These are phyloP conservation scores for Lepus oiostolus DNA, from an alignment of 2,797 vertebrate species.

Conservation along the genomic window DNA sequence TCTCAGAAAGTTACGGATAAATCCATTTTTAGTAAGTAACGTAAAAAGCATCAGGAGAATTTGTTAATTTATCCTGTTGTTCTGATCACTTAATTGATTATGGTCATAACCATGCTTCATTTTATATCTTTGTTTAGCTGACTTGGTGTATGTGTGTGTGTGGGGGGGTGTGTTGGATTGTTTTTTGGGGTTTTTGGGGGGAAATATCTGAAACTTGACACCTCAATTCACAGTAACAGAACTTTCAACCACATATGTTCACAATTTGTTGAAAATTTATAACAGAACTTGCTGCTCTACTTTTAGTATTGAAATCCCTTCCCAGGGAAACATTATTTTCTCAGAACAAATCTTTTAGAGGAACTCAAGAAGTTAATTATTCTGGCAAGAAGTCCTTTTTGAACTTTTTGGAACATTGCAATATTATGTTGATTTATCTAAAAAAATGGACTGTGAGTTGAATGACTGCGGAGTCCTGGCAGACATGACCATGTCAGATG, in stretches of 20 bases:
- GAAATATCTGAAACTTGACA: background rate
- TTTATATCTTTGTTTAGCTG: background rate
- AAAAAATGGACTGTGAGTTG: slow-evolving; percentile 59
- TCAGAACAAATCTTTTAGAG: slow-evolving; percentile 55
- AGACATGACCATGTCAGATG: slow-evolving; percentile 63
- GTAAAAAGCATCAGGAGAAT: background rate
- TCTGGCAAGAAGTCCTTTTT: slow-evolving; percentile 58
- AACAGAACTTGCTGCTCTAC: slow-evolving; percentile 42
- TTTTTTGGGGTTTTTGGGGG: background rate
- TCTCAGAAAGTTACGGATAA: background rate
- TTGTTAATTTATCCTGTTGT: background rate
- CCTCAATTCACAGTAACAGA: background rate
- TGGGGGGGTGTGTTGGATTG: background rate
- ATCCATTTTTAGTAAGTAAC: background rate
- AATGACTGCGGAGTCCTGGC: slow-evolving; percentile 33
- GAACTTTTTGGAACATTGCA: slow-evolving; percentile 68
- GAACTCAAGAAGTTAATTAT: slow-evolving; percentile 63
- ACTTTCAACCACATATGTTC: background rate
- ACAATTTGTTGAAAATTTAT: slow-evolving; percentile 55
- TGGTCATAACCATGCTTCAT: background rate
- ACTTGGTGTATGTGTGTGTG: no score
- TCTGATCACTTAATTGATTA: background rate
- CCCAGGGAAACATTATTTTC: slow-evolving; percentile 52
- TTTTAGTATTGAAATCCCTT: slow-evolving; percentile 65
- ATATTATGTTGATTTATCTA: slow-evolving; percentile 70